phyloP scores from a whole-genome alignment of 2,888 invertebrate species.

The Myopa testacea region DNA sequence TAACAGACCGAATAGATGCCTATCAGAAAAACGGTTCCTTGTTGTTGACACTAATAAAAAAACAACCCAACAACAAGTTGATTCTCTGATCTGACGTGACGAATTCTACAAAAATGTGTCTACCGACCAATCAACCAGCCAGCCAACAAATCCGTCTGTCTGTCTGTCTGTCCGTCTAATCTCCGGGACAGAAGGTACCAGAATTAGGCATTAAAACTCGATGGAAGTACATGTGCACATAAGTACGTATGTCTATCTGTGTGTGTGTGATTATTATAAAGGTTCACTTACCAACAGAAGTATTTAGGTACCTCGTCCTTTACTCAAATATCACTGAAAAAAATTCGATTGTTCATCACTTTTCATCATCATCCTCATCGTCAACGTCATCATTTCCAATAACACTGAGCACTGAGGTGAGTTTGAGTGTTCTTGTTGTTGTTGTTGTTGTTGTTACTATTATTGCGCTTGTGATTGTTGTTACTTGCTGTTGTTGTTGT shows the following conservation, averaged over 20 bases:
- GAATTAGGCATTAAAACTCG: not conserved
- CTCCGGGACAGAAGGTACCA: not conserved
- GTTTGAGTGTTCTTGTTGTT: not conserved
- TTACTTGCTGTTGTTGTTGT: slow-evolving; percentile 12
- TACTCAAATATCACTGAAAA: not conserved
- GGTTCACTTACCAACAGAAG: not conserved
- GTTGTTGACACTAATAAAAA: too few species aligned
- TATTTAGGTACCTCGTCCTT: not conserved
- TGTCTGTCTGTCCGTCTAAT: too few species aligned
- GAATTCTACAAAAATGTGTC: too few species aligned
- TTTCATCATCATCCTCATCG: not conserved
- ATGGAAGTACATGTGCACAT: not conserved
- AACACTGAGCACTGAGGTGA: not conserved
- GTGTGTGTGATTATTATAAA: too few species aligned
- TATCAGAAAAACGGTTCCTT: too few species aligned
- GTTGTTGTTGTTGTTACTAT: slow-evolving; percentile 27
- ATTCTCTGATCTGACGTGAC: too few species aligned
- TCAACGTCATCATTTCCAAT: not conserved
- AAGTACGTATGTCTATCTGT: not conserved
- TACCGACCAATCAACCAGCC: too few species aligned
- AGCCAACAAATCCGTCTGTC: too few species aligned
- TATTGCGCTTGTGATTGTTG: slow-evolving; percentile 33
- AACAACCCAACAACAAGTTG: too few species aligned
- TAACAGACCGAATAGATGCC: too few species aligned
- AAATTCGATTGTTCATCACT: not conserved